Evolutionary conservation across 1,140 invertebrate genomes (phyloP), one percentile per base, ranked within the genome.

Genomic region (Procambarus virginalis): DNA sequence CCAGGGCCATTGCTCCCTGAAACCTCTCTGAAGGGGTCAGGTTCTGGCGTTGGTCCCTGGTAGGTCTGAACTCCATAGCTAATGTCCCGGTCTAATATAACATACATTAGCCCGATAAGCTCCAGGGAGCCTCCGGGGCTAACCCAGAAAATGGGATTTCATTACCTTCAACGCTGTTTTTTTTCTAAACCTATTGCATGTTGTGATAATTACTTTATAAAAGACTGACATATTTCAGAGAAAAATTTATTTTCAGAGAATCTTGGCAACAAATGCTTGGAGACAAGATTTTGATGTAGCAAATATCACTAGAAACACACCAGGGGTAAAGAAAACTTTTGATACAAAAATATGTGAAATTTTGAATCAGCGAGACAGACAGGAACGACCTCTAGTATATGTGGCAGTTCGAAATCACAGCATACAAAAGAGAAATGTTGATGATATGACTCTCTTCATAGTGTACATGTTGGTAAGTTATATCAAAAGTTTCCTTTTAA

Each of bases 381-480:
- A 55, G 9, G 75, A 73, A 10, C 48, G 84, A 9, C 84, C 84
- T 60, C 55, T 86, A 6, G 51, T 45, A n/a, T 14, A 76, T 17
- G 75, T 86, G 2, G 46, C 75, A 5, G 84, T 51, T 34, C 51
- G 75, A 34, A 86, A 86, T 73, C 84, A 86, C 22, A 86, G 55
- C 48, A 45, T 86, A 3, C 20, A 58, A 12, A 77, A 51, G 49
- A n/a, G 84, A 14, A 77, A 86, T 78, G 75, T 86, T 22, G 73
- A 86, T 14, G 84, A 86, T 14, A 86, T 86, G 84, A 77, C 22
- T 45, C 70, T 55, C 2, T 78, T 55, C n/a, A 86, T 86, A 34
- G n/a, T 86, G 8, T 60, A 86, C 49, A 73, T 45, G 9, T n/a
- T 86, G 84, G 84, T 86, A n/a, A 86, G 84, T 45, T 20, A 9